Evolutionary conservation across 2,888 invertebrate species (phyloP).

Genomic region (Mactromeris polynyma): DNA sequence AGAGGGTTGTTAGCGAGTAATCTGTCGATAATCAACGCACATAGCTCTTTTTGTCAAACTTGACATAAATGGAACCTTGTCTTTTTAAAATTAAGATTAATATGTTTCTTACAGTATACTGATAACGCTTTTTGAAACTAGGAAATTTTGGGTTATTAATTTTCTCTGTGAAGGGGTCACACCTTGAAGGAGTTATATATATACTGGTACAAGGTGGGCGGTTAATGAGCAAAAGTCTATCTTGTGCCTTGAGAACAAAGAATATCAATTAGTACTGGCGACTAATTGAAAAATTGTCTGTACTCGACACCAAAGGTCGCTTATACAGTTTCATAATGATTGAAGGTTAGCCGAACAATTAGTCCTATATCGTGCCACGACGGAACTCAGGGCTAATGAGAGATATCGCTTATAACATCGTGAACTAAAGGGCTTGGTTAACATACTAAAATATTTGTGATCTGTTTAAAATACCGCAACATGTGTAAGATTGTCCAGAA

Average conservation of each 20-base stretch:
- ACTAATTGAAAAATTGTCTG: constrained; percentile 60
- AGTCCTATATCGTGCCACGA: constrained; percentile 1
- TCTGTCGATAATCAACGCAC: neutral
- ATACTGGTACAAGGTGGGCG: constrained; percentile 33
- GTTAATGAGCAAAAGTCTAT: constrained; percentile 47
- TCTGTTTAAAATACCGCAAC: neutral
- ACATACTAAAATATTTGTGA: neutral
- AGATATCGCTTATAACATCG: neutral
- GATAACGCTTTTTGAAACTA: constrained; percentile 31
- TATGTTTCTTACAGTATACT: constrained; percentile 33
- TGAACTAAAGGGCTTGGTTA: neutral
- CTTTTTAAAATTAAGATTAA: constrained; percentile 50
- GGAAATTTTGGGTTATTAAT: constrained; percentile 39
- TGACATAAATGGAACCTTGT: constrained; percentile 25
- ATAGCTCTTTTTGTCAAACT: neutral
- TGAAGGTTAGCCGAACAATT: constrained; percentile 31
- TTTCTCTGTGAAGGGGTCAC: constrained; percentile 24
- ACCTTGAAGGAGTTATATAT: constrained; percentile 6
- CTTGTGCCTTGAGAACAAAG: constrained; percentile 38
- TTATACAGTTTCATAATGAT: constrained; percentile 34
- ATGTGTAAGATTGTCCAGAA: too few species aligned
- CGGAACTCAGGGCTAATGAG: neutral
- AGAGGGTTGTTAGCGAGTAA: neutral
- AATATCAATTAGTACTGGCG: constrained; percentile 53
- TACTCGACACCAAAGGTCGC: constrained; percentile 26